Base-by-base conservation (phyloP, 2,888 invertebrate genomes). In the Nycteola revayana region DNA sequence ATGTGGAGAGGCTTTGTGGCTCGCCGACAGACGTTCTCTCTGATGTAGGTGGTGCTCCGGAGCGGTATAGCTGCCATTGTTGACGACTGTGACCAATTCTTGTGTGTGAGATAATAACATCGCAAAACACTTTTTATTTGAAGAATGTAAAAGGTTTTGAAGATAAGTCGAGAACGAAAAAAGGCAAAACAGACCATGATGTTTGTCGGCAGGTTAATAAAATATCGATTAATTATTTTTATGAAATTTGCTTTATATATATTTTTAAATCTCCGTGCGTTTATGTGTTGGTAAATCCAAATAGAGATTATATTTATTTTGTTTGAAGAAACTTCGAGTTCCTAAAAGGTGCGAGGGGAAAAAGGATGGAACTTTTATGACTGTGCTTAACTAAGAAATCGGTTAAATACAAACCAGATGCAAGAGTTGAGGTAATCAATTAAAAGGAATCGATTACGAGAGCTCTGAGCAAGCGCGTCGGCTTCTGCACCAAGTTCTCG, bases 41-140 rank as follows among this genome's bases (percentile, higher is more conserved):
- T 70, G 73, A 70, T 75, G 79, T 74, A 71, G 80, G 79, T 77
- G 76, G 69, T 66, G 51, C 34, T 55, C 43, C 36, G 38, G 38
- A 32, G 35, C 48, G 52, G 52, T 47, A 50, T 62, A 49, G 54
- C 63, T 48, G 68, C 70, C 65, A 72, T 82, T 78, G 76, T 80
- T 63, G 63, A 58, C 59, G 62, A 64, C 81, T 75, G 87, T 83
- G 77, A 78, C 84, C 69, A 80, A 86, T 86, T 58, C 60, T 54
- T 62, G 64, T 75, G 59, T 77, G 72, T 60, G 60, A 75, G 75
- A 76, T 77, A 77, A 79, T 78, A 77, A 69, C 65, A 63, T 77
- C 66, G 82, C 82, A 42, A 80, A 77, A 71, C 56, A 54, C 56
- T 65, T 62, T 58, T 52, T 40, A 41, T 48, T 32, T 28, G 25